Percentiles rank a stretch among this genome's conserved stretches.
Evolutionary conservation across 2,888 invertebrate species (phyloP).

Genomic region (Baronia brevicornis): DNA sequence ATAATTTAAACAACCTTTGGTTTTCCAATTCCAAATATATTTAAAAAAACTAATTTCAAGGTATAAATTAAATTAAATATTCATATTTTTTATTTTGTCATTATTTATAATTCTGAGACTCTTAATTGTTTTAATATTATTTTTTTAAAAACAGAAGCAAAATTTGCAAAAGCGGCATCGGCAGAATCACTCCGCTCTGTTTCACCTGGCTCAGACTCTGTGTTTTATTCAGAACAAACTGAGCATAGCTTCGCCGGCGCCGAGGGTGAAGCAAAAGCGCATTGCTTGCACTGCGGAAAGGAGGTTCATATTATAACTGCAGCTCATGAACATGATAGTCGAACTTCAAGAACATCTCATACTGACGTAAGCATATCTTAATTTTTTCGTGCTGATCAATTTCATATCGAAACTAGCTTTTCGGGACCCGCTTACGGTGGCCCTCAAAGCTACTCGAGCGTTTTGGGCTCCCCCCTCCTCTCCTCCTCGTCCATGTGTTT

Average conservation of each 20-base stretch:
- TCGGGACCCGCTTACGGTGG: no score
- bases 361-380: conserved; percentile 50
- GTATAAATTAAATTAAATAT: no score
- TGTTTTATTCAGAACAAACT: conserved; percentile 89
- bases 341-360: conserved; percentile 59
- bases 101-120: conserved; percentile 2
- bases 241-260: conserved; percentile 69
- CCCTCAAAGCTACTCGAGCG: no score
- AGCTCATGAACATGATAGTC: conserved; percentile 58
- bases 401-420: no score
- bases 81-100: no score
- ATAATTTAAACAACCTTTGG: no score
- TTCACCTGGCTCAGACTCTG: conserved; percentile 92
- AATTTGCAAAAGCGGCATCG: conserved; percentile 84
- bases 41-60: no score
- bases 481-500: no score
- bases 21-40: no score
- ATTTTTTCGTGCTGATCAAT: no score
- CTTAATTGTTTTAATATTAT: conserved; percentile 6
- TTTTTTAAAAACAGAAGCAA: conserved; percentile 40
- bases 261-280: conserved; percentile 78
- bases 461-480: no score
- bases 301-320: conserved; percentile 81
- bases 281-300: conserved; percentile 89
- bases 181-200: conserved; percentile 92